Conservation (phyloP, 2,888 invertebrate genomes). For the Seira ritae region DNA sequence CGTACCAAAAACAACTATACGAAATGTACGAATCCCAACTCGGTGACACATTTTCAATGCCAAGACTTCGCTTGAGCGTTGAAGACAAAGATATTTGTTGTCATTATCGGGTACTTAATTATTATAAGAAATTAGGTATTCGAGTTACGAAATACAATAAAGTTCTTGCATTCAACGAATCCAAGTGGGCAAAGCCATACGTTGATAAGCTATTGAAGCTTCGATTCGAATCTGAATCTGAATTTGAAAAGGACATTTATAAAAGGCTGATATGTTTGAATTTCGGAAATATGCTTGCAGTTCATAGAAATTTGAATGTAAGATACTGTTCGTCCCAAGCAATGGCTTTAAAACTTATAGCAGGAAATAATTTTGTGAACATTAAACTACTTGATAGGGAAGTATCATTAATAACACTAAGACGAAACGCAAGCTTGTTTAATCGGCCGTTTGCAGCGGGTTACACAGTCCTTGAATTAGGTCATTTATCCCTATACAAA, state of each 20-base stretch:
- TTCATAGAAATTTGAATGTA: neutral
- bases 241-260: neutral
- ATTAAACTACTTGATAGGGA: neutral
- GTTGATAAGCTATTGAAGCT: neutral
- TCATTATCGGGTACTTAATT: neutral
- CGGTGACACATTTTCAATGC: neutral
- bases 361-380: neutral
- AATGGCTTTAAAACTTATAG: neutral
- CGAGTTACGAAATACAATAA: neutral
- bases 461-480: neutral
- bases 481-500: neutral
- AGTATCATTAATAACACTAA: neutral
- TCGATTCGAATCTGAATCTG: neutral
- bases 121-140: neutral
- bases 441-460: neutral
- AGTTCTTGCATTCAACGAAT: neutral
- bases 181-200: neutral
- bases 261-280: neutral
- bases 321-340: neutral
- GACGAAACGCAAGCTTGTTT: neutral
- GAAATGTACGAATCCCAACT: neutral
- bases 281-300: conserved; percentile 1
- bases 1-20: neutral
- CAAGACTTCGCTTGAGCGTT: neutral
- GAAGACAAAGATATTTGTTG: neutral